A percentile compares a stretch with the other conserved stretches of the same genome.
Conservation (phyloP, 2,888 invertebrate genomes). For the Epirrhoe alternata region DNA sequence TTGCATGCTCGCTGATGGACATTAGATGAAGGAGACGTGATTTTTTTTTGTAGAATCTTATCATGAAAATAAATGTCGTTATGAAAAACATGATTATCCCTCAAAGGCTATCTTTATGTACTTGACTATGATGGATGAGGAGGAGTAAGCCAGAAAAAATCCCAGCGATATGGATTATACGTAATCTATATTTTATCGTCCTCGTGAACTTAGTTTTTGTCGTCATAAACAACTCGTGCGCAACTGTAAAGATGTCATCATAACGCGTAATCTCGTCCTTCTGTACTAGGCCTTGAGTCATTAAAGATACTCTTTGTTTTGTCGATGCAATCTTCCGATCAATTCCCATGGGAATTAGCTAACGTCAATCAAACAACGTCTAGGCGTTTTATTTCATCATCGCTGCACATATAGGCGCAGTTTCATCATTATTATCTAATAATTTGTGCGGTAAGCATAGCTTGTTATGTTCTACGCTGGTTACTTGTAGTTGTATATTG, state of each 20-base stretch:
- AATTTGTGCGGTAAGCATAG: constrained; percentile 42
- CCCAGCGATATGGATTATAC: constrained; percentile 45
- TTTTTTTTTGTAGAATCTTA: constrained; percentile 26
- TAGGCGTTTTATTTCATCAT: constrained; percentile 34
- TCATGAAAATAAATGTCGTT: constrained; percentile 32
- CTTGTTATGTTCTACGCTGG: constrained; percentile 39
- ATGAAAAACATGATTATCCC: constrained; percentile 39
- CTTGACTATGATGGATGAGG: constrained; percentile 54
- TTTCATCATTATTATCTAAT: constrained; percentile 42
- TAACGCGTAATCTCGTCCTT: constrained; percentile 48
- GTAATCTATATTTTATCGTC: constrained; percentile 50
- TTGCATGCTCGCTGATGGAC: constrained; percentile 11
- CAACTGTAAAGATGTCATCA: constrained; percentile 54
- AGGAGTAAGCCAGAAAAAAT: constrained; percentile 46
- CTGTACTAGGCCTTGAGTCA: constrained; percentile 35
- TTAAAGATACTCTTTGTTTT: constrained; percentile 47
- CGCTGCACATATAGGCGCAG: constrained; percentile 28
- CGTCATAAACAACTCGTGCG: constrained; percentile 55
- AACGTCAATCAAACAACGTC: constrained; percentile 39
- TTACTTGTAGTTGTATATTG: constrained; percentile 41
- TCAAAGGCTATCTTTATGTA: constrained; percentile 46
- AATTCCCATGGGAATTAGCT: constrained; percentile 36
- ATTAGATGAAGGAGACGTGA: constrained; percentile 25
- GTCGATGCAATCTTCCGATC: constrained; percentile 33
- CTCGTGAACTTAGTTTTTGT: constrained; percentile 57